phyloP scores from a whole-genome alignment of 2,113 vertebrate species.

The Gobiocypris rarus region DNA sequence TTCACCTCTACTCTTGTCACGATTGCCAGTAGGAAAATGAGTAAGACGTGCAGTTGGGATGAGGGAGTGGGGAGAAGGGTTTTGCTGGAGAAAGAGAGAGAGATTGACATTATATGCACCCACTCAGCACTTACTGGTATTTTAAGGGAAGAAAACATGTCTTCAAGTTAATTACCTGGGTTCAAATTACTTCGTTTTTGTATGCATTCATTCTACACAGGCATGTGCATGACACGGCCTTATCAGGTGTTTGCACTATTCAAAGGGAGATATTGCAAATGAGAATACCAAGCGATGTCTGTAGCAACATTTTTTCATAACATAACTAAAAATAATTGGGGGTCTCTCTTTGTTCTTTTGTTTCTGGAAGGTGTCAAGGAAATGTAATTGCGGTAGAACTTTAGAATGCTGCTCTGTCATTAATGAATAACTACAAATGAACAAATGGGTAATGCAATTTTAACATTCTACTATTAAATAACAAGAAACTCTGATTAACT shows the following conservation, averaged over 20 bases:
- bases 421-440: no score
- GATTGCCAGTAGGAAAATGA: neutral
- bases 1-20: neutral
- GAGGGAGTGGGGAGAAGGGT: neutral
- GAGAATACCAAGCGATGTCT: neutral
- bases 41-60: neutral
- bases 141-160: conserved; percentile 34
- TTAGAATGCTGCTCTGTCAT: no score
- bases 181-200: neutral
- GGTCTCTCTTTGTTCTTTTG: neutral
- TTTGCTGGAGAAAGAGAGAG: neutral
- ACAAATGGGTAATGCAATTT: no score
- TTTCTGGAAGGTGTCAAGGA: conserved; percentile 12
- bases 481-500: no score
- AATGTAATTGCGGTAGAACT: neutral
- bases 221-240: neutral
- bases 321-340: neutral
- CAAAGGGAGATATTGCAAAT: neutral
- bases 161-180: conserved; percentile 4
- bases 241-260: neutral
- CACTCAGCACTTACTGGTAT: conserved; percentile 45
- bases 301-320: neutral
- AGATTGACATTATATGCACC: neutral
- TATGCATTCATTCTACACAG: neutral
- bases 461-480: no score